Conservation (phyloP, 2,113 vertebrate genomes). For the Oreochromis niloticus region DNA sequence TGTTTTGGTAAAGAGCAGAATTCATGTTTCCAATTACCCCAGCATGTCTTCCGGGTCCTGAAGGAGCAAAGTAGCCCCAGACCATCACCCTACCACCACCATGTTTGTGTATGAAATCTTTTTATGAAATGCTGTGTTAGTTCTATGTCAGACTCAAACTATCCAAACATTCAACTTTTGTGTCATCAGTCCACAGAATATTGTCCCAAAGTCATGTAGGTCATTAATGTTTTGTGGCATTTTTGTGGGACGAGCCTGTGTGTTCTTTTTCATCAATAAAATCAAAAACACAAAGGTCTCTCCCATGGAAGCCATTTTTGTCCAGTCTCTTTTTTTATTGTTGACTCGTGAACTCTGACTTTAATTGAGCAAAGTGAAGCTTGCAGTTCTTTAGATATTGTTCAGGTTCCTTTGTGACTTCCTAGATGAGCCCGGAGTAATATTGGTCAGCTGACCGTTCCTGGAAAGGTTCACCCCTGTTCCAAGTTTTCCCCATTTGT, state of each 20-base stretch:
- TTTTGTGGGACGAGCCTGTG: neutral
- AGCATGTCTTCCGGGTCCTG: neutral
- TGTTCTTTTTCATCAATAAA: neutral
- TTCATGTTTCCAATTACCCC: neutral
- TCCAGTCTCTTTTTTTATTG: neutral
- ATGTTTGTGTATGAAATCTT: neutral
- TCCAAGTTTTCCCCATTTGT: neutral
- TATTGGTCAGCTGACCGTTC: neutral
- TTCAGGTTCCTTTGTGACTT: neutral
- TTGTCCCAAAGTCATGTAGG: neutral
- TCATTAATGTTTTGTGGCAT: neutral
- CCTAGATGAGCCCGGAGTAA: neutral
- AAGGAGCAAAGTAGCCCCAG: neutral
- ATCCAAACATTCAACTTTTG: neutral
- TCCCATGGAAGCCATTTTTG: neutral
- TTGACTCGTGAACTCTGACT: neutral
- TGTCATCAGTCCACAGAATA: neutral
- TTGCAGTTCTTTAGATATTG: neutral
- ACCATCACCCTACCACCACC: neutral
- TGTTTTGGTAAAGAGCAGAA: neutral
- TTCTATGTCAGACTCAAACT: neutral
- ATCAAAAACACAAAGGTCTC: accelerated
- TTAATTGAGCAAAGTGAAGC: neutral
- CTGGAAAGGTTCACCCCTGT: neutral
- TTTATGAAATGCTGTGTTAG: neutral